Base-by-base conservation (phyloP, 2,888 invertebrate species). In the Leucophenga montana region DNA sequence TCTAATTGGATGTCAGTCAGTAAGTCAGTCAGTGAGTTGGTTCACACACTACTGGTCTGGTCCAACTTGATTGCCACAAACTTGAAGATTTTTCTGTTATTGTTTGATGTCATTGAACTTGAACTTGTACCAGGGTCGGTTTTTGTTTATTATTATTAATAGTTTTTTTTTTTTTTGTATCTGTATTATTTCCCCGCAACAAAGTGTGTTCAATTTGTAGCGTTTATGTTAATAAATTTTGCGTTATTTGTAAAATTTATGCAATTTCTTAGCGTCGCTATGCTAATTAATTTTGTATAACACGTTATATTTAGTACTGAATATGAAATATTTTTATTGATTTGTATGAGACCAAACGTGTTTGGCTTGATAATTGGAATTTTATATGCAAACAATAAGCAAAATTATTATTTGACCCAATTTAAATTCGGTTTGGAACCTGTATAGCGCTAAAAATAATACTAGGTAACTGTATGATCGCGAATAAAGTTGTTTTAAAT, bases 21-120 rank as follows among this genome's bases (percentile, higher is more conserved):
- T 39, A 3, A 39, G 39, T 8, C 39, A 39, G 39, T 39, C 39
- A 39, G 39, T 11, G 11, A 39, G 39, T 39, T 39, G 11, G 39
- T 39, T 39, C 39, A 39, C 39, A 39, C 39, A 39, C 8, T 39
- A 11, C 11, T 39, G 27, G 27, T 27, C 11, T 39, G 27, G 27
- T 27, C 27, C 27, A 27, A 27, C 27, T 27, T 27, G 27, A 27
- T 27, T 27, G 27, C 27, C 27, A 27, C 8, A 39, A 39, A 39
- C 39, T 39, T 39, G 11, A 39, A 39, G 39, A 39, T 39, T 68
- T 74, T 69, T 71, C 67, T 66, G 74, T 80, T 81, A 75, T 81
- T 80, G 80, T 83, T 75, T 75, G 75, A 76, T 81, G 81, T 81
- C 81, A 81, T 81, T 81, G 81, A 81, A 81, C 81, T 81, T 81